Percentiles rank a stretch among this genome's conserved stretches.
Evolutionary conservation across 2,797 vertebrate species (phyloP).

Genomic region (Phataginus tricuspis): DNA sequence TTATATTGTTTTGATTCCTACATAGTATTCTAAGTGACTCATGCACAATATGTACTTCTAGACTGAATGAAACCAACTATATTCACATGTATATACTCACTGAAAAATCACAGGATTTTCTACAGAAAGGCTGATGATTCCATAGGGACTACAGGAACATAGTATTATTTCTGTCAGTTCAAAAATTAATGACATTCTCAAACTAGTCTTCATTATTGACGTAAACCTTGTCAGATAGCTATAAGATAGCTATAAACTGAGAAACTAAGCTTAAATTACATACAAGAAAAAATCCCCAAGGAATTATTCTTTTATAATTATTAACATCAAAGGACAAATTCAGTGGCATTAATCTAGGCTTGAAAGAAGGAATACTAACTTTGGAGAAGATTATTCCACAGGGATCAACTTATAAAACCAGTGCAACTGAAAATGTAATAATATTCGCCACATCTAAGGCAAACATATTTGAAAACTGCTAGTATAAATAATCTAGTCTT

Average conservation of each 20-base stretch:
- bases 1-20: not conserved
- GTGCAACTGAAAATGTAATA: slow-evolving; percentile 27
- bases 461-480: slow-evolving; percentile 35
- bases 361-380: slow-evolving; percentile 39
- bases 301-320: slow-evolving; percentile 60
- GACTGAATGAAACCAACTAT: not conserved
- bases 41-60: not conserved
- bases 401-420: slow-evolving; percentile 64
- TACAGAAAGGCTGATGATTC: not conserved
- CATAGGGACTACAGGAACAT: not conserved
- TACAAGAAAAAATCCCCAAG: slow-evolving; percentile 25
- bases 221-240: slow-evolving; percentile 5
- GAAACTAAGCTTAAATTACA: slow-evolving; percentile 11
- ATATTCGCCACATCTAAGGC: slow-evolving; percentile 17
- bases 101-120: slow-evolving; percentile 27
- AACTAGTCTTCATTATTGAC: not conserved
- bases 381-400: slow-evolving; percentile 36
- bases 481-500: not conserved
- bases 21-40: not conserved
- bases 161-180: not conserved
- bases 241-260: not conserved
- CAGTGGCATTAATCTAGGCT: slow-evolving; percentile 30
- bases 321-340: slow-evolving; percentile 62
- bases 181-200: not conserved
- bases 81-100: not conserved